phyloP scores from a whole-genome alignment of 2,888 invertebrate species.

The Mechanitis mazaeus region DNA sequence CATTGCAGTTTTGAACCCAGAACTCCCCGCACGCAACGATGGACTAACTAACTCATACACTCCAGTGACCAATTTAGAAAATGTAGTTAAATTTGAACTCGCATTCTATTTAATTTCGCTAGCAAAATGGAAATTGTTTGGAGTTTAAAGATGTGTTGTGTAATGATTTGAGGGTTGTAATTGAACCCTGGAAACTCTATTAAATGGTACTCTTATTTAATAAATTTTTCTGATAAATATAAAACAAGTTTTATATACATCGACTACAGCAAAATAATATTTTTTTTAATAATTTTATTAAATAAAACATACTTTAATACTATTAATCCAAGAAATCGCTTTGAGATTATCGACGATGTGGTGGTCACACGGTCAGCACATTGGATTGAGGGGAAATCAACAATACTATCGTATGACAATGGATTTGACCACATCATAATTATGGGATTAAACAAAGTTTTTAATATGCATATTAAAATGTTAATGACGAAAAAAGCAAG shows the following conservation, averaged over 20 bases:
- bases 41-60: slow-evolving; percentile 61
- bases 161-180: not conserved
- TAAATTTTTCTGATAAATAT: not conserved
- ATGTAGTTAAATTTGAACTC: slow-evolving; percentile 36
- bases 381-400: slow-evolving; percentile 56
- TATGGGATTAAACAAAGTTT: slow-evolving; percentile 11
- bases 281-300: slow-evolving; percentile 9
- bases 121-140: slow-evolving; percentile 13
- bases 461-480: too few relatives aligned
- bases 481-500: too few relatives aligned
- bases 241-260: not conserved
- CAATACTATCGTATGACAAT: slow-evolving; percentile 53
- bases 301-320: slow-evolving; percentile 22
- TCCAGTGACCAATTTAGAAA: slow-evolving; percentile 57
- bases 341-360: slow-evolving; percentile 58
- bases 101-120: slow-evolving; percentile 26
- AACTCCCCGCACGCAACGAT: slow-evolving; percentile 55
- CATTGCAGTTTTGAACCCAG: slow-evolving; percentile 51
- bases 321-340: slow-evolving; percentile 47
- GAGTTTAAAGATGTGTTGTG: slow-evolving; percentile 5
- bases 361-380: slow-evolving; percentile 57
- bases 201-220: not conserved
- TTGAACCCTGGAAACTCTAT: slow-evolving; percentile 1
- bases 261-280: too few relatives aligned
- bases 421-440: slow-evolving; percentile 44